Evolutionary conservation across 1,140 invertebrate genomes (phyloP), one percentile per base, ranked within the genome.

Genomic region (Zaprionus inermis): DNA sequence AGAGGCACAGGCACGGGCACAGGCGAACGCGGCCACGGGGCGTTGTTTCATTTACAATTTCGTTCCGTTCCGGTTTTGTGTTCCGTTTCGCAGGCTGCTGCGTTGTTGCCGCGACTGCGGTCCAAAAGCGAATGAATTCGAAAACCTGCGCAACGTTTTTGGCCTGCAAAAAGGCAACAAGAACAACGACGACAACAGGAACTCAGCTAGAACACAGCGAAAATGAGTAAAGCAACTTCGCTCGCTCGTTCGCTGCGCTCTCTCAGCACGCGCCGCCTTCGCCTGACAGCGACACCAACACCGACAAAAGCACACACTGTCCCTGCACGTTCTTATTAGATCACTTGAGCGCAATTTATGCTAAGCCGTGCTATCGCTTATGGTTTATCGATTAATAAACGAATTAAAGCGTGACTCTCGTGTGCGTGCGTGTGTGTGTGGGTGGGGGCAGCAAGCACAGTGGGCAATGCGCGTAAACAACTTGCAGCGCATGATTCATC

Each of bases 41-140:
- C 84, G 83, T 86, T 83, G 83, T 83, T 86, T 88, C 83, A 88
- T 89, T 88, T 86, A 88, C 84, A 81, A 81, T 80, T 66, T 79
- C 72, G 82, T 76, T 79, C 54, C 76, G 77, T 69, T 41, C 55
- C 76, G 72, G 1, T n/a, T n/a, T 38, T 38, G 9, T 44, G 38
- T 79, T 64, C 57, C 72, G 79, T 81, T 66, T 71, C 78, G 76
- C 68, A 78, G 75, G 58, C 63, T 88, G 72, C 44, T 28, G 67
- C 75, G 78, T 79, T 76, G 77, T 76, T 79, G 63, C 77, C 77
- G 77, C 74, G 46, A 38, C 75, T 74, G 75, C 75, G 71, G 73
- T 78, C 61, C 66, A 54, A 69, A 60, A 75, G 76, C 72, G 78
- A 80, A 80, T 78, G 70, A 84, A 64, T 61, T 52, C 70, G 64